Conservation (phyloP, 2,888 invertebrate genomes). For the Noctua fimbriata region DNA sequence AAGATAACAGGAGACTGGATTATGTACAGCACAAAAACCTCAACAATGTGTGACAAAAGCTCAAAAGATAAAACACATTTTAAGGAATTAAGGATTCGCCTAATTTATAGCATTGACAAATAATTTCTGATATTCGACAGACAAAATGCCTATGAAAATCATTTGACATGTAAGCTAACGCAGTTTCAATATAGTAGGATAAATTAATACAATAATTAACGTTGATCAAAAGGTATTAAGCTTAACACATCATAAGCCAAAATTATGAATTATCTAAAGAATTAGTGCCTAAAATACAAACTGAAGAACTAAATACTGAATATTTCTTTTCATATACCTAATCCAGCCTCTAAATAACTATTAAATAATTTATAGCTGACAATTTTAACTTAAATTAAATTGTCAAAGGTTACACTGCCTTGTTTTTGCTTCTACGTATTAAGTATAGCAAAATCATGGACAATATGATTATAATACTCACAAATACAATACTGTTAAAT, state of each 20-base stretch:
- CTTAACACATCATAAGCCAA: not conserved
- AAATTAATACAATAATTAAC: constrained; percentile 2
- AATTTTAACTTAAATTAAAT: constrained; percentile 51
- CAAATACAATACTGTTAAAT: not conserved
- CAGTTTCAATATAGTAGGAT: not conserved
- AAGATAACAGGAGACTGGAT: constrained; percentile 50
- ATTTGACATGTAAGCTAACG: constrained; percentile 13
- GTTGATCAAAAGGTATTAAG: not conserved
- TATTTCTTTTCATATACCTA: constrained; percentile 27
- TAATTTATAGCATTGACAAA: constrained; percentile 1
- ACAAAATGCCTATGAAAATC: constrained; percentile 2
- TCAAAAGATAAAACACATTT: not conserved
- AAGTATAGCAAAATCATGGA: constrained; percentile 63
- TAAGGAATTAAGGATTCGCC: not conserved
- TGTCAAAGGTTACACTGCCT: constrained; percentile 44
- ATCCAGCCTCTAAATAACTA: constrained; percentile 53
- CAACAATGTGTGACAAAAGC: not conserved
- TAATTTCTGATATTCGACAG: not conserved
- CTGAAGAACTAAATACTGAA: constrained; percentile 9
- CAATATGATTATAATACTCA: not conserved
- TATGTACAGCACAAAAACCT: constrained; percentile 37
- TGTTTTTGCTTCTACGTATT: constrained; percentile 66
- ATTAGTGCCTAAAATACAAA: constrained; percentile 4
- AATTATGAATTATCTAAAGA: not conserved
- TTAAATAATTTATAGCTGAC: constrained; percentile 36